Conservation (phyloP, 2,113 vertebrate species). For the Mesembrinibis cayennensis region DNA sequence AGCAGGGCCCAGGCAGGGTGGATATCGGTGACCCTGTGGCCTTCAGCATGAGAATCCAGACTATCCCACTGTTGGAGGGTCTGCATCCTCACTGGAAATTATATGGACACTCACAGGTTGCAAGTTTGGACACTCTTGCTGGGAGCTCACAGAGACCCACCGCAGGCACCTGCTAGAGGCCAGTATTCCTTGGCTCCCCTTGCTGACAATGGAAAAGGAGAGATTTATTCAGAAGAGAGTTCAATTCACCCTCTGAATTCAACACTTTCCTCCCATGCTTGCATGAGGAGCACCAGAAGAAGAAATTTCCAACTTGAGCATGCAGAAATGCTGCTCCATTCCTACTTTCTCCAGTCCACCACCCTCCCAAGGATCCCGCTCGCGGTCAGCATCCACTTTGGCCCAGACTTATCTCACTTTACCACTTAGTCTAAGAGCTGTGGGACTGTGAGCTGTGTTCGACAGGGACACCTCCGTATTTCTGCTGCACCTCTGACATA, state of each 20-base stretch:
- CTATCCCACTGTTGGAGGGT: neutral
- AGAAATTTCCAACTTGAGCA: neutral
- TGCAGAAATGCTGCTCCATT: neutral
- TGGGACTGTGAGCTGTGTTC: neutral
- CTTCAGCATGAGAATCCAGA: neutral
- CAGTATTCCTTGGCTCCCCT: neutral
- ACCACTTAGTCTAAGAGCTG: neutral
- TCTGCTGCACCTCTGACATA: neutral
- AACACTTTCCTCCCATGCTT: neutral
- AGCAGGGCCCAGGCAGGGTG: neutral
- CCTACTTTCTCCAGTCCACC: neutral
- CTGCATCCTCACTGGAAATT: neutral
- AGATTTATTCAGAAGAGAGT: neutral
- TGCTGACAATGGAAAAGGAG: neutral
- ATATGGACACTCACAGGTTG: neutral
- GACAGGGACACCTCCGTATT: neutral
- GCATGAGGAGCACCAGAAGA: neutral
- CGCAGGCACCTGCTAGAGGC: neutral
- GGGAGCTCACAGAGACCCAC: neutral
- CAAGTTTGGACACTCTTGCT: neutral
- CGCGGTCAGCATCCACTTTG: neutral
- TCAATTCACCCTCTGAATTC: neutral
- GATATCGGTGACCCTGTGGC: neutral
- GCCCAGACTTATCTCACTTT: neutral
- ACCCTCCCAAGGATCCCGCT: neutral